Conservation (phyloP, 2,797 vertebrate species). For the Pangasius krempfi region DNA sequence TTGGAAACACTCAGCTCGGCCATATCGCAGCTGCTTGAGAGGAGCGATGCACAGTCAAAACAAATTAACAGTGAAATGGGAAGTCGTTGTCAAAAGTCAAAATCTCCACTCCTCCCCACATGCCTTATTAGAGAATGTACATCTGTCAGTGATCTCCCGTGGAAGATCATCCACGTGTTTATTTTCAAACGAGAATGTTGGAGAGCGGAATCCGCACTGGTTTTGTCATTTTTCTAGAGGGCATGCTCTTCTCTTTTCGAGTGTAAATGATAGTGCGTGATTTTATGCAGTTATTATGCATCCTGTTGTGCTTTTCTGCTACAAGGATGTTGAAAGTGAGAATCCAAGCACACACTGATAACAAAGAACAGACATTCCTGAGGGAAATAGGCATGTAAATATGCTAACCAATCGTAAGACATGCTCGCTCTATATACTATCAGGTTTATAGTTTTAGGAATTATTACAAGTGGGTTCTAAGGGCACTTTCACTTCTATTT, state of each 20-base stretch:
- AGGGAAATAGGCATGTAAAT: conserved; percentile 31
- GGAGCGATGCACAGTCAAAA: conserved; percentile 40
- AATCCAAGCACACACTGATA: conserved; percentile 24
- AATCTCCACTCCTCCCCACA: conserved; percentile 23
- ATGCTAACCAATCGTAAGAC: not conserved
- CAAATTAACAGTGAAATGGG: conserved; percentile 39
- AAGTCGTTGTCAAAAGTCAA: conserved; percentile 43
- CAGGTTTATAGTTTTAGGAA: conserved; percentile 9
- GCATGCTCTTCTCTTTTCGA: not conserved
- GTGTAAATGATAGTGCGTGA: not conserved
- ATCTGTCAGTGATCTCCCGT: conserved; percentile 37
- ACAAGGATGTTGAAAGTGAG: conserved; percentile 29
- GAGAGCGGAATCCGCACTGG: conserved; percentile 16
- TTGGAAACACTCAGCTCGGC: conserved; percentile 66
- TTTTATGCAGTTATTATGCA: conserved; percentile 10
- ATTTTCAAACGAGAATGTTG: conserved; percentile 38
- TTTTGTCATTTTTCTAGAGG: conserved; percentile 19
- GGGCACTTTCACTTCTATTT: not conserved
- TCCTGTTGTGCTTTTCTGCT: not conserved
- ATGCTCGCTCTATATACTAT: not conserved
- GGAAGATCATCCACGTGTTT: conserved; percentile 33
- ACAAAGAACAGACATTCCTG: not conserved
- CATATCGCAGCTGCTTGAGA: conserved; percentile 11
- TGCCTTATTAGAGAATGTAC: conserved; percentile 39
- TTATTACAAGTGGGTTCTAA: conserved; percentile 14